Base-by-base conservation (phyloP, 2,888 invertebrate genomes). In the Conops quadrifasciatus region DNA sequence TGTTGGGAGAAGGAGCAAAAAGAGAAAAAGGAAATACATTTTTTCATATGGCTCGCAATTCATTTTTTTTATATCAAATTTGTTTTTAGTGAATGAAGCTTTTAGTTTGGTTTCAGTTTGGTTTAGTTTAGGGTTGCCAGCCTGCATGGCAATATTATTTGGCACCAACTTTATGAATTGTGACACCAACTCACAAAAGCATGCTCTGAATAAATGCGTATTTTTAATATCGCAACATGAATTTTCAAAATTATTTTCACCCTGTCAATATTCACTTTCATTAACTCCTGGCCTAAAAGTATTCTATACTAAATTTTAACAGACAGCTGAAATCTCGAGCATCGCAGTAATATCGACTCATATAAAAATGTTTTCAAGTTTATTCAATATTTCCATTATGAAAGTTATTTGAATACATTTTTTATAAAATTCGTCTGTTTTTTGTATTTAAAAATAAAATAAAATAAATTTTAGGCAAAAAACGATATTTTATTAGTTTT, bases 401-500 rank as follows among this genome's bases (percentile, higher is more conserved):
- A n/a, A n/a, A n/a, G n/a, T 9, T 36, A 36, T 36, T 36, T 36
- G 9, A 36, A 36, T 36, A n/a, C n/a, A 36, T 36, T 36, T 36
- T 9, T 36, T 4, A 36, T 36, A 36, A 36, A 36, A 36, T 7
- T 36, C 4, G 9, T 7, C 9, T 36, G 9, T 36, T 36, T 7
- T 36, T 36, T 7, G 36, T 36, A 5, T 1, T 45, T 19, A 45
- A 62, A 56, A 56, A 9, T 15, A 56, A 26, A 26, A 1, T 15
- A 16, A 36, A 36, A 26, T 3, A 26, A n/a, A 19, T 63, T 63
- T 30, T 63, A 47, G 63, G 63, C 63, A 63, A 63, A 63, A 63
- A 63, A 49, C 47, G 26, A 63, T 63, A 63, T 47, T 63, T 63
- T 63, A 63, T 63, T 63, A 43, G 5, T 36, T 36, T 36, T 36